These are phyloP conservation scores for Limnephilus marmoratus DNA, from an alignment of 2,888 invertebrate genomes.

Conservation along the genomic window DNA sequence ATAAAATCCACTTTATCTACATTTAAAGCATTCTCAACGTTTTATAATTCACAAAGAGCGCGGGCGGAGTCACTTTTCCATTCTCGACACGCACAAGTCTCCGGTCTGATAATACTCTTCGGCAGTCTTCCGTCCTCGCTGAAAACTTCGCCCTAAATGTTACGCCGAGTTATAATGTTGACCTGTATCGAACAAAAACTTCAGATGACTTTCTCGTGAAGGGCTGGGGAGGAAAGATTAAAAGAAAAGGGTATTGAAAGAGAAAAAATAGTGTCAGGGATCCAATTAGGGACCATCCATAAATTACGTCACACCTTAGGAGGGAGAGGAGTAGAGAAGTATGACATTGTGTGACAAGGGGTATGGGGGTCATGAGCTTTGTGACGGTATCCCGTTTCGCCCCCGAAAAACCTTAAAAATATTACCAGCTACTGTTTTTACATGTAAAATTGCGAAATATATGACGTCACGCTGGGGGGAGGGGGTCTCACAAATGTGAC, in stretches of 20 bases:
- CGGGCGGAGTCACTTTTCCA: not conserved
- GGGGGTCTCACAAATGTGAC: too few relatives aligned
- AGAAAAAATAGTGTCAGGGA: not conserved
- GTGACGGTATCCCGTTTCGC: too few relatives aligned
- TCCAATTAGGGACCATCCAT: too few relatives aligned
- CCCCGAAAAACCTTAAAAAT: too few relatives aligned
- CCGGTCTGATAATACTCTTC: conserved; percentile 5
- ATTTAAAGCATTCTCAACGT: not conserved
- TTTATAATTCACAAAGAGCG: conserved; percentile 10
- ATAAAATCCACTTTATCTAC: not conserved
- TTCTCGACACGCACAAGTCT: not conserved
- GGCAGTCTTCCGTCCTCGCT: not conserved
- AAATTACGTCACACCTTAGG: too few relatives aligned
- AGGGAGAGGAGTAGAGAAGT: too few relatives aligned
- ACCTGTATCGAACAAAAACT: conserved; percentile 23
- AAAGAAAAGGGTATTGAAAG: not conserved
- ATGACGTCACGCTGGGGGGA: too few relatives aligned
- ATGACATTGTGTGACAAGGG: too few relatives aligned
- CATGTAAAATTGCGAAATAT: too few relatives aligned
- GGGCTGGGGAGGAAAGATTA: not conserved
- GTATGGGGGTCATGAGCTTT: too few relatives aligned
- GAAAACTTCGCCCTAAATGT: not conserved
- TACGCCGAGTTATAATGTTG: not conserved
- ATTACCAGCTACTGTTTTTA: too few relatives aligned
- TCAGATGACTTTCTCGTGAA: not conserved